A percentile compares a stretch with the other conserved stretches of the same genome.
Evolutionary conservation across 2,888 invertebrate genomes (phyloP).

Genomic region (Amphipoea oculea): DNA sequence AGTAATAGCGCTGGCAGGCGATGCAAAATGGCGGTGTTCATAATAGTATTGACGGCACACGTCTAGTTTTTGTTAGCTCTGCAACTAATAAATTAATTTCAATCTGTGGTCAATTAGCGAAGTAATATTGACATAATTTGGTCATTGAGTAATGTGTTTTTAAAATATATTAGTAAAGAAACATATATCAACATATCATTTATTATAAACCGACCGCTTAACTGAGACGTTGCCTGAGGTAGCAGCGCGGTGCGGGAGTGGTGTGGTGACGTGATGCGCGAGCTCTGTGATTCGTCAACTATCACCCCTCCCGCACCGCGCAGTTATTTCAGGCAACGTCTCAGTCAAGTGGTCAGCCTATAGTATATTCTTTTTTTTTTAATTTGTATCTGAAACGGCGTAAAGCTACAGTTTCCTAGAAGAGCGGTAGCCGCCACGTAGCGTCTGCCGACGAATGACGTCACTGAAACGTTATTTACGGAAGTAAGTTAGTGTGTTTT

Average conservation of each 20-base stretch:
- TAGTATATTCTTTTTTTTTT: background rate
- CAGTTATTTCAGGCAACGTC: too few species aligned
- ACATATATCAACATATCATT: too few species aligned
- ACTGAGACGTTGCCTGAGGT: too few species aligned
- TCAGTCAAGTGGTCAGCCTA: too few species aligned
- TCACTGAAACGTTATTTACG: background rate
- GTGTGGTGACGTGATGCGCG: too few species aligned
- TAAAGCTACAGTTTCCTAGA: background rate
- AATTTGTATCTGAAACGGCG: background rate
- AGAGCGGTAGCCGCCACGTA: background rate
- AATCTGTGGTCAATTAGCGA: conserved; percentile 54
- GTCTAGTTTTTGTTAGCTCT: conserved; percentile 44
- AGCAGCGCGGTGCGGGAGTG: too few species aligned
- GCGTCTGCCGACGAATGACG: background rate
- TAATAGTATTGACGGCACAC: conserved; percentile 68
- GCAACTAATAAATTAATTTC: conserved; percentile 52
- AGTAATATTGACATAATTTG: conserved; percentile 46
- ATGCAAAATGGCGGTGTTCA: too few species aligned
- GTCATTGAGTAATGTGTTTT: conserved; percentile 53
- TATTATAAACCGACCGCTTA: too few species aligned
- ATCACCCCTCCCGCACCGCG: too few species aligned
- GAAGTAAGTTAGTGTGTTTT: background rate
- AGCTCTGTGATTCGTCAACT: too few species aligned
- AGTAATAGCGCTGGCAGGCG: background rate
- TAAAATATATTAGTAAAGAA: background rate